Conservation (phyloP, 2,797 vertebrate genomes). For the Graptemys geographica region DNA sequence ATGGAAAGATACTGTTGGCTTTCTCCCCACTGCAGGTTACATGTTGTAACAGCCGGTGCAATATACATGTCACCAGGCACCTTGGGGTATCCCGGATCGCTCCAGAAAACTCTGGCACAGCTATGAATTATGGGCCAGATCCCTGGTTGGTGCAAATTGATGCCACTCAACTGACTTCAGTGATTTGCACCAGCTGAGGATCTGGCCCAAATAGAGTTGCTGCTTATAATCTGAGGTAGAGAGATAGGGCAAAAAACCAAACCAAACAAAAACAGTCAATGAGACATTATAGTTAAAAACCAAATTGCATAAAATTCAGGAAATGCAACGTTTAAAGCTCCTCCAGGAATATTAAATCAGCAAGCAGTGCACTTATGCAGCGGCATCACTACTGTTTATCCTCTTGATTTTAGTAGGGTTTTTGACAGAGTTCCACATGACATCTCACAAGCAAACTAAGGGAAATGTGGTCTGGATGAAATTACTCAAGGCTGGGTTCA, state of each 20-base stretch:
- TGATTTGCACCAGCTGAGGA: not conserved
- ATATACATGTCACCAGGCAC: not conserved
- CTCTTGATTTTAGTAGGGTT: not conserved
- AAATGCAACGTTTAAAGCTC: slow-evolving; percentile 53
- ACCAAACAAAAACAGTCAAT: not conserved
- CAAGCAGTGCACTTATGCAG: accelerated
- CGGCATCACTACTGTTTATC: not conserved
- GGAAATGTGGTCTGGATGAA: not conserved
- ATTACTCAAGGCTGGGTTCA: not conserved
- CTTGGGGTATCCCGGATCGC: accelerated
- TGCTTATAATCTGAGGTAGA: not conserved
- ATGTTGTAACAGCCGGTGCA: not conserved
- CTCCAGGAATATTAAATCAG: accelerated
- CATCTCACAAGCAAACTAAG: not conserved
- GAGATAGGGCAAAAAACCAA: not conserved
- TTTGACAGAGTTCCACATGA: not conserved
- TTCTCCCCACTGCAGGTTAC: not conserved
- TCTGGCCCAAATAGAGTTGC: accelerated
- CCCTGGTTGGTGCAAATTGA: accelerated
- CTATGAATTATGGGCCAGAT: accelerated
- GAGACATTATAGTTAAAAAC: slow-evolving; percentile 39
- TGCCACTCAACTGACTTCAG: not conserved
- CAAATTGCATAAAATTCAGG: slow-evolving; percentile 23
- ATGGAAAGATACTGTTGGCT: slow-evolving; percentile 26
- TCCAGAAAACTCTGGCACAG: not conserved